These are phyloP conservation scores for Alentia gelatinosa DNA, from an alignment of 2,888 invertebrate species.

Conservation along the genomic window DNA sequence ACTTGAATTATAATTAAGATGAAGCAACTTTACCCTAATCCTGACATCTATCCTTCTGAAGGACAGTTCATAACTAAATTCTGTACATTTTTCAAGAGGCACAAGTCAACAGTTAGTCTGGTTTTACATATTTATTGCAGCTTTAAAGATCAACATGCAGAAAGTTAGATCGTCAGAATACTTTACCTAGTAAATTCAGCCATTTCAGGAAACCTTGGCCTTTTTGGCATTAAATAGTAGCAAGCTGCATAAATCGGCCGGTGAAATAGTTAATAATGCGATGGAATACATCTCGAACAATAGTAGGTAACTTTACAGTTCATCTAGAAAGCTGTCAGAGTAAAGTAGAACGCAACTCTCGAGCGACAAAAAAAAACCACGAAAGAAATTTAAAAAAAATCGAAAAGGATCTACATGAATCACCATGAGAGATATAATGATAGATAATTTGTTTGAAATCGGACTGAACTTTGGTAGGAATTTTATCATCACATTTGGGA, in stretches of 20 bases:
- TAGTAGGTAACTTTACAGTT: background rate
- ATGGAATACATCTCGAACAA: background rate
- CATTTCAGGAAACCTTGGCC: background rate
- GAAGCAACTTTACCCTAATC: too few species aligned
- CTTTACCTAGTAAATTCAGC: background rate
- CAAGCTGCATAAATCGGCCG: background rate
- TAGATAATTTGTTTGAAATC: background rate
- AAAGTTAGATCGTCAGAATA: background rate
- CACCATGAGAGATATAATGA: background rate
- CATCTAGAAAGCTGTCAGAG: background rate
- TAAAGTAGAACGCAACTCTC: too few species aligned
- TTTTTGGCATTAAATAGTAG: background rate
- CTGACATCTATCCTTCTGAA: too few species aligned
- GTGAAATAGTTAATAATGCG: background rate
- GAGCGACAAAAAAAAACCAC: too few species aligned
- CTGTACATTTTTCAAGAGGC: too few species aligned
- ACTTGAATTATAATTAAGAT: too few species aligned
- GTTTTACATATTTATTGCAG: background rate
- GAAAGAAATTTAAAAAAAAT: too few species aligned
- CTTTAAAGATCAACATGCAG: background rate
- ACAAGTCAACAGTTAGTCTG: too few species aligned
- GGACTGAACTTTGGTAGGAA: background rate
- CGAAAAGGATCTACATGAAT: too few species aligned
- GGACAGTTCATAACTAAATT: too few species aligned
- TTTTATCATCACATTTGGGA: constrained; percentile 5